These are phyloP conservation scores for Ovibos moschatus DNA, from an alignment of 2,113 vertebrate genomes.

Conservation along the genomic window DNA sequence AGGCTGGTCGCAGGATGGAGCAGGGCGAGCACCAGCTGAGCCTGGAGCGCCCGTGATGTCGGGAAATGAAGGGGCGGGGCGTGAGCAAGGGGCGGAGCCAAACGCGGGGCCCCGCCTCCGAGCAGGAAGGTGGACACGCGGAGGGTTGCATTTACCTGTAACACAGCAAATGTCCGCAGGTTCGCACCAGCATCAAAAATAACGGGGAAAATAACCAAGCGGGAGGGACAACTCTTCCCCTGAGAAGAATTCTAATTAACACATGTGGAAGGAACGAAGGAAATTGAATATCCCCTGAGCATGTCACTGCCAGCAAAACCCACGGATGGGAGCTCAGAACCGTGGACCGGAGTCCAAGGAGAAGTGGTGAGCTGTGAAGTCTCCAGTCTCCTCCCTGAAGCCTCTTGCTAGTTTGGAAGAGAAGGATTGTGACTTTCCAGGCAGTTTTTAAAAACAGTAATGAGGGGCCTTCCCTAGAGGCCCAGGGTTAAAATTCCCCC, in stretches of 20 bases:
- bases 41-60: accelerated
- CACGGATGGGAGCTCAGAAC: accelerated
- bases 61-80: neutral
- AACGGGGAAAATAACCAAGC: neutral
- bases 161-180: accelerated
- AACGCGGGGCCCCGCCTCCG: accelerated
- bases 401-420: neutral
- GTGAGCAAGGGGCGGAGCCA: neutral
- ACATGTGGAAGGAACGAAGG: neutral
- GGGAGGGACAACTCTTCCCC: neutral
- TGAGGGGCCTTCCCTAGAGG: neutral
- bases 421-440: neutral
- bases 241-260: neutral
- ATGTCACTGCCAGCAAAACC: neutral
- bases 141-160: accelerated
- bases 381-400: neutral
- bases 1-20: neutral
- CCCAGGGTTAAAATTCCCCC: neutral
- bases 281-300: accelerated
- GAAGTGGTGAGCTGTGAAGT: neutral
- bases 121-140: accelerated
- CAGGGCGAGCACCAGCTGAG: accelerated
- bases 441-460: neutral
- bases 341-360: accelerated
- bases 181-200: no score